Evolutionary conservation across 1,140 invertebrate species (phyloP), one percentile per base, ranked within the genome.

Genomic region (Pseudomyrmex pallidus): DNA sequence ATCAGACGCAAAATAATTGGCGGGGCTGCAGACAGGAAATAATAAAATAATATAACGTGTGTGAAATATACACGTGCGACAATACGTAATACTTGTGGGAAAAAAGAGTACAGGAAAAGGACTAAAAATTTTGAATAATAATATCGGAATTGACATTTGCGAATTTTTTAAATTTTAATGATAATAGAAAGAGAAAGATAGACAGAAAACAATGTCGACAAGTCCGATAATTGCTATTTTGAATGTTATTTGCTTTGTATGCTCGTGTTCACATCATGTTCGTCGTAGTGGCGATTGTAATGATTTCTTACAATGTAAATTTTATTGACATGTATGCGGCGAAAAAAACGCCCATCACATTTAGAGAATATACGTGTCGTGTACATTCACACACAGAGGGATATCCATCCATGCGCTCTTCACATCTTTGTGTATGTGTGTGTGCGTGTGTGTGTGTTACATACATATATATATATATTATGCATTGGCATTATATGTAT

Each of bases 301-400:
- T 22, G 35, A 25, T 25, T 54, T 74, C 25, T 61, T 64, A 74
- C 59, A 54, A 63, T 22, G 48, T 74, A 35, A 74, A 82, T 74
- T 74, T 82, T 82, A 82, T 82, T 82, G 78, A 82, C 78, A 54
- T 82, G 48, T 64, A 82, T 12, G 57, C 46, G 77, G 68, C 63
- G 74, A 76, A 64, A 35, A 35, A 64, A 68, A 76, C 83, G 83
- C 77, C 80, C 67, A 57, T 86, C 68, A 63, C 82, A 72, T 61
- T 48, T 63, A 67, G 52, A 62, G 44, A 62, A 70, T 48, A 59
- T 62, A 80, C n/a, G 9, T 83, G 61, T 63, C 46, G 59, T 17
- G 46, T 70, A 77, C 46, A 56, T 80, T 59, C 56, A 83, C 12
- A 74, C 66, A 70, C 48, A 85, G 15, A 62, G 15, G 67, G 35